phyloP scores from a whole-genome alignment of 2,797 vertebrate species.

The Catharus ustulatus region DNA sequence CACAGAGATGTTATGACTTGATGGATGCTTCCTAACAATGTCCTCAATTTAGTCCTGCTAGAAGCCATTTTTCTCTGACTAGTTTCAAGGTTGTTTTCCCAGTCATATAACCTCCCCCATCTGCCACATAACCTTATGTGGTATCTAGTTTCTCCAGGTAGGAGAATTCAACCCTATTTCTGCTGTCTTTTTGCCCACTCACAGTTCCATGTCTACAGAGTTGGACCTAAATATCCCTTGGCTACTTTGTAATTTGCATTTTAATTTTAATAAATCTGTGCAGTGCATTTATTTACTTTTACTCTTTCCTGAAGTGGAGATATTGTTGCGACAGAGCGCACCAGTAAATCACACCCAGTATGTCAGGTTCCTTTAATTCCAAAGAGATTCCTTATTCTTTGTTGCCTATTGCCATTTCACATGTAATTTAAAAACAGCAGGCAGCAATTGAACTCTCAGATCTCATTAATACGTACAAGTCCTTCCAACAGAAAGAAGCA shows the following conservation, averaged over 20 bases:
- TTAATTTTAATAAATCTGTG: slow-evolving; percentile 21
- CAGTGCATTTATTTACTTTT: not conserved
- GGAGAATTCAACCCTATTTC: not conserved
- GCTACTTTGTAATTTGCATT: not conserved
- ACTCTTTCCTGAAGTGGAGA: slow-evolving; percentile 10
- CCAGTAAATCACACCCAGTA: not conserved
- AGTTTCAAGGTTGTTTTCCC: not conserved
- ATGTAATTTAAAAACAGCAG: slow-evolving; percentile 51
- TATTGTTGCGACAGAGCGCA: not conserved
- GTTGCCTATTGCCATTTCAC: not conserved
- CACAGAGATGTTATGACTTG: not conserved
- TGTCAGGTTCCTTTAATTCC: slow-evolving; percentile 23
- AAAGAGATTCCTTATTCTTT: not conserved
- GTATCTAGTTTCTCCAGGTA: not conserved
- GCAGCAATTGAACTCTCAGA: slow-evolving; percentile 42
- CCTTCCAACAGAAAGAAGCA: slow-evolving; percentile 23
- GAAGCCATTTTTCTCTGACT: not conserved
- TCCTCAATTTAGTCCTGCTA: not conserved
- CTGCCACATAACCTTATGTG: not conserved
- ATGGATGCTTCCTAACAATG: not conserved
- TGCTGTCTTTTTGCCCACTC: not conserved
- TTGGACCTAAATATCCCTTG: not conserved
- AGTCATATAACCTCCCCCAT: not conserved
- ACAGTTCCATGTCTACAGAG: not conserved
- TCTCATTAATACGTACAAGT: slow-evolving; percentile 40